Evolutionary conservation across 2,888 invertebrate species (phyloP), one percentile per base, ranked within the genome.

Genomic region (Agonum fuliginosum): DNA sequence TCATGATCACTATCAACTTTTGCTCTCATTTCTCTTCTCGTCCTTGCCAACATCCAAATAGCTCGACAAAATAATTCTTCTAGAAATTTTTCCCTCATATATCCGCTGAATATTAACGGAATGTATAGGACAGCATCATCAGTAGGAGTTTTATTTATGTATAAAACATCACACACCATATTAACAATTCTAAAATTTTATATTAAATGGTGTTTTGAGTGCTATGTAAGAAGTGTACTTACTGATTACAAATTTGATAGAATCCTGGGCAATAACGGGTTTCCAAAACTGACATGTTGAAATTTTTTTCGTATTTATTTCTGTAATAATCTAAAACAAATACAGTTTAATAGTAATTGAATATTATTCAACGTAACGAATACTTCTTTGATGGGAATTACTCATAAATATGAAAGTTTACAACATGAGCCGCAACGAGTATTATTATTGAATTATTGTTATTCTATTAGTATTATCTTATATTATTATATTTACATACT

Each of bases 21-120:
- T 8, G 85, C 86, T 80, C 84, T 85, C 87, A 86, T 87, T 80
- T 87, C 86, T 43, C 84, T 80, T 79, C 86, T 82, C 0, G 86
- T 86, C 79, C 84, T 84, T 1, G 86, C 86, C 37, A 87, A 78
- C 12, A 86, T 79, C 85, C 85, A 86, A 85, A 86, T 85, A 0
- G 84, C 83, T 74, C 86, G 80, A 0, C 85, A 84, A 80, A 86
- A 87, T 17, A 87, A 80, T 79, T 87, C 86, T 65, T 83, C 81
- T 51, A 86, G 83, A 79, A 86, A 86, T 73, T 82, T 83, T 2
- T 83, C 81, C 3, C 83, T 81, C 14, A 83, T 83, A 30, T 62
- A 62, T 6, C 27, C 58, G 41, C 82, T 82, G 79, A 86, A 87
- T 30, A 85, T 80, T 46, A 85, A 80, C 0, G 87, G 87, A 73